Evolutionary conservation across 2,113 vertebrate genomes (phyloP), one percentile per base, ranked within the genome.

Genomic region (Ceyx cyanopectus): DNA sequence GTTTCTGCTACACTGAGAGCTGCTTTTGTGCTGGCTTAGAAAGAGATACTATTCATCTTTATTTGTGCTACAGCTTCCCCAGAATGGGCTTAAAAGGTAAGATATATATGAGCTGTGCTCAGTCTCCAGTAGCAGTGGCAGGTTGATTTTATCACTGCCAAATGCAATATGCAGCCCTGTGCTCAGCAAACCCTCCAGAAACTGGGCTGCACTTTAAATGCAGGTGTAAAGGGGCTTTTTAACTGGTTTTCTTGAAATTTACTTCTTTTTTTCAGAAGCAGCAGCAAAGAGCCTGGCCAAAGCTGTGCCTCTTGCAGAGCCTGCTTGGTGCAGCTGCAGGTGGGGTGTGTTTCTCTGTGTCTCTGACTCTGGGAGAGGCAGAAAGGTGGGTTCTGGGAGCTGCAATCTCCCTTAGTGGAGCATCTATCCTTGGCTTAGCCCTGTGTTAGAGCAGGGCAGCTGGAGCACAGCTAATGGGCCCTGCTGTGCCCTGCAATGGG

Each of bases 41-140:
- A 72, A 72, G 72, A 96, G 96, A 90, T 94, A 89, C 66, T 43
- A 94, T 97, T 96, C 80, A 89, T 97, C 95, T 97, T 97, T 95
- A 94, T 97, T 95, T 96, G 91, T 93, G 87, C 87, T 94, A 89
- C 72, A 74, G 91, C 87, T 62, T 68, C 10, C 11, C 85, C 58
- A 85, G 70, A 88, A 81, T 50, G n/a, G 65, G 90, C 86, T 94
- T 81, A 91, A 95, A 90, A 93, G 90, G 85, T 80, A 67, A 92
- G 84, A 93, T 83, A 78, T 77, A 79, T 75, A 74, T 1, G 53
- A 96, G 83, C 92, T 32, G 61, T 63, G 75, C 85, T 94, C 87
- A 45, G 85, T 51, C 81, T 88, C 50, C 76, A 74, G 90, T 14
- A 63, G 92, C 84, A 91, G 2, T 48, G 78, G 78, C 81, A 88